These are phyloP conservation scores for Threskiornis aethiopicus DNA, from an alignment of 2,797 vertebrate genomes.

Conservation along the genomic window DNA sequence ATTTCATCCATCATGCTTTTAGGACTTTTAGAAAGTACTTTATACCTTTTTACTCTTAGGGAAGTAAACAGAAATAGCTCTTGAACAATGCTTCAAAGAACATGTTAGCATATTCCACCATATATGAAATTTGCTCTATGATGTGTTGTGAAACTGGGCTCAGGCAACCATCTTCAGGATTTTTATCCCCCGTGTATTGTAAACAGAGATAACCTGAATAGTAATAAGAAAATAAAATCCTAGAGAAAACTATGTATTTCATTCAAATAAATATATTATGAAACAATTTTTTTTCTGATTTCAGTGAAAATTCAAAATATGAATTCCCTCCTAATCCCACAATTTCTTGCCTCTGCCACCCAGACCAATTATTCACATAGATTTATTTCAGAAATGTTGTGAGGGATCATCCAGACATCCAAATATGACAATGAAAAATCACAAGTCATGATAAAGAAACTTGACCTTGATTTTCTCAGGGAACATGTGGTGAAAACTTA, in stretches of 20 bases:
- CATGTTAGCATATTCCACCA: accelerated
- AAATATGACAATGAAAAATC: not conserved
- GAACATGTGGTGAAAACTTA: not conserved
- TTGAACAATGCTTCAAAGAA: not conserved
- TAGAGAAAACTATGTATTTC: not conserved
- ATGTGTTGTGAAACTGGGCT: not conserved
- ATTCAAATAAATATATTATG: not conserved
- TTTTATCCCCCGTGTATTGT: not conserved
- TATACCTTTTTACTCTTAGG: not conserved
- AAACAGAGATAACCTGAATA: not conserved
- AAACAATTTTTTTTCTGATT: not conserved
- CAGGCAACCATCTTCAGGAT: not conserved
- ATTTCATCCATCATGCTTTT: not conserved
- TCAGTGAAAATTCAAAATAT: not conserved
- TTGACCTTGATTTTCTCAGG: not conserved
- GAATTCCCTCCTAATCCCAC: not conserved
- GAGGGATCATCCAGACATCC: not conserved
- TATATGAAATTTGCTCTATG: not conserved
- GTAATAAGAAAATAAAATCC: not conserved
- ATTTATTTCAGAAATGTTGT: not conserved
- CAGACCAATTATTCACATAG: not conserved
- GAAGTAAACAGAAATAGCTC: not conserved
- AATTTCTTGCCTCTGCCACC: not conserved
- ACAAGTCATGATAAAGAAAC: not conserved
- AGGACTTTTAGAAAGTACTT: not conserved